Evolutionary conservation across 2,113 vertebrate species (phyloP).

Genomic region (Phylloscopus trochilus): DNA sequence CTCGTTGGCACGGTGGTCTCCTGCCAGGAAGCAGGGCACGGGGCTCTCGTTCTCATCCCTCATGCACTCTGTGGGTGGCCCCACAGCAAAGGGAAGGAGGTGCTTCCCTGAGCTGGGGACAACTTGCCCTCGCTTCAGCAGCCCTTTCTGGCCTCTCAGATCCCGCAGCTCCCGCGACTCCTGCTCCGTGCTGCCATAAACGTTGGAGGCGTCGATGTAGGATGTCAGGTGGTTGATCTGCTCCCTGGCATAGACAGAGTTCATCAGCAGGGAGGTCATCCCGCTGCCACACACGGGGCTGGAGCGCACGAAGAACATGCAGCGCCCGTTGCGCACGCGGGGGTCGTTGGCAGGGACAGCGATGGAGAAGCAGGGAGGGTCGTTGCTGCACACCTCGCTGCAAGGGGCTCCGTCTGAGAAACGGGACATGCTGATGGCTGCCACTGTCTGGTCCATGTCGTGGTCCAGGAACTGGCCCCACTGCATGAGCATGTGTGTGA

Average conservation of each 20-base stretch:
- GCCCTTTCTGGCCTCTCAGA: slow-evolving; percentile 23
- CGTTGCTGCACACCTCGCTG: slow-evolving; percentile 67
- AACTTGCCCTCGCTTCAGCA: slow-evolving; percentile 60
- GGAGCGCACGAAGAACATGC: slow-evolving; percentile 76
- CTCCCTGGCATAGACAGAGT: slow-evolving; percentile 71
- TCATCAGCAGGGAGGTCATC: slow-evolving; percentile 75
- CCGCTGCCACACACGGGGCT: slow-evolving; percentile 72
- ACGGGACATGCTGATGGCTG: slow-evolving; percentile 75
- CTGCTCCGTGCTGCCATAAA: slow-evolving; percentile 71
- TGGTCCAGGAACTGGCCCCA: slow-evolving; percentile 78
- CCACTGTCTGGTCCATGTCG: slow-evolving; percentile 72
- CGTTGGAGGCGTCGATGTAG: slow-evolving; percentile 73
- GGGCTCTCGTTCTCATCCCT: slow-evolving; percentile 71
- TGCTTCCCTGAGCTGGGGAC: slow-evolving; percentile 60
- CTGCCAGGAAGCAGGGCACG: slow-evolving; percentile 68
- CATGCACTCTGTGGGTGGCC: slow-evolving; percentile 75
- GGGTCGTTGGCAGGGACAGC: slow-evolving; percentile 67
- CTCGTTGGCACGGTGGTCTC: slow-evolving; percentile 74
- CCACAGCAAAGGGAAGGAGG: slow-evolving; percentile 69
- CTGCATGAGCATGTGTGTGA: slow-evolving; percentile 76
- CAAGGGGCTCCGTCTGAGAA: slow-evolving; percentile 69
- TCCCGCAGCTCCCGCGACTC: slow-evolving; percentile 64
- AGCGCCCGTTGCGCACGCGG: slow-evolving; percentile 61
- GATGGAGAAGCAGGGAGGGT: slow-evolving; percentile 73
- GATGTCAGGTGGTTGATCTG: slow-evolving; percentile 75